Percentiles rank a stretch among this genome's conserved stretches.
These are phyloP conservation scores for Didymodactylos carnosus DNA, from an alignment of 2,888 invertebrate species.

Conservation along the genomic window DNA sequence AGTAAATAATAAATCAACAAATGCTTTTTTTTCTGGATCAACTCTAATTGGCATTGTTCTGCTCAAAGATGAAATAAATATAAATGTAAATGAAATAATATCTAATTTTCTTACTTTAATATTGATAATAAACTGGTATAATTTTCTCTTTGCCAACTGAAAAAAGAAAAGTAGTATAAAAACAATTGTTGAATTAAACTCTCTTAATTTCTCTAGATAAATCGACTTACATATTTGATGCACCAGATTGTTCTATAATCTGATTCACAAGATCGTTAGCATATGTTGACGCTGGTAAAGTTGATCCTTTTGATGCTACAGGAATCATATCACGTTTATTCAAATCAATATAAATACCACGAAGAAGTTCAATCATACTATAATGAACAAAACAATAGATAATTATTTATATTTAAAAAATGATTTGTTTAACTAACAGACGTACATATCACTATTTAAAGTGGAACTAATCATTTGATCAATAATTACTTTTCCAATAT, in stretches of 20 bases:
- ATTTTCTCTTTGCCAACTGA: background rate
- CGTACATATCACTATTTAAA: background rate
- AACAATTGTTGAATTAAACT: too few species aligned
- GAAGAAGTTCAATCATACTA: background rate
- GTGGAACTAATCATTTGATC: background rate
- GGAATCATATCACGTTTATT: background rate
- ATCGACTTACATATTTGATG: background rate
- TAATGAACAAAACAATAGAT: too few species aligned
- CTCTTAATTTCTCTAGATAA: too few species aligned
- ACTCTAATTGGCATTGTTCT: background rate
- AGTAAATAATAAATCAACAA: background rate
- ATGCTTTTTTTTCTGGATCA: background rate
- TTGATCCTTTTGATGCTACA: background rate
- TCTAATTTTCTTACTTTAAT: background rate
- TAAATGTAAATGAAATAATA: background rate
- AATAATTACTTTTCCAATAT: background rate
- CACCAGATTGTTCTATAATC: background rate
- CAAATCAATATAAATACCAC: background rate
- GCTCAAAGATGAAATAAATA: too few species aligned
- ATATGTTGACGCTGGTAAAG: background rate
- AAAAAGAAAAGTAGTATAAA: too few species aligned
- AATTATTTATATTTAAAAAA: background rate
- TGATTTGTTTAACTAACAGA: background rate
- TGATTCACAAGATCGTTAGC: too few species aligned
- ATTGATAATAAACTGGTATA: background rate